These are phyloP conservation scores for Anguilla rostrata DNA, from an alignment of 2,113 vertebrate species.

Conservation along the genomic window DNA sequence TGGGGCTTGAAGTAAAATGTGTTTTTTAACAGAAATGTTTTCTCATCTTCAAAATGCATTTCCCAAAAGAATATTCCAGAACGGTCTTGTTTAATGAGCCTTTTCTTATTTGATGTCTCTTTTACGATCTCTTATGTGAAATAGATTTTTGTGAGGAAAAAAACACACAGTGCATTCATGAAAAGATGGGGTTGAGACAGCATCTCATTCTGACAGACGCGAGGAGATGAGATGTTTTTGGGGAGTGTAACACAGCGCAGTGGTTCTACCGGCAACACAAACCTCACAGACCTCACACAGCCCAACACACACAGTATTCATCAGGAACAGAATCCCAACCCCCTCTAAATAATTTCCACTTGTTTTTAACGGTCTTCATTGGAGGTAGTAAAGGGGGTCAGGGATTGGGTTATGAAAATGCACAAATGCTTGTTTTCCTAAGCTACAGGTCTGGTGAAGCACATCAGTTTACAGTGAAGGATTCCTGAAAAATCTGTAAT, in stretches of 20 bases:
- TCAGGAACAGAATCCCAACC: background rate
- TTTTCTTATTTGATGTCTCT: background rate
- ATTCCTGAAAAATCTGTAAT: too few species aligned
- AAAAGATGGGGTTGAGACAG: background rate
- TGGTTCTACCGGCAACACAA: background rate
- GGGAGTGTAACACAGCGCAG: background rate
- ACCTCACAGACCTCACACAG: too few species aligned
- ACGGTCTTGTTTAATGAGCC: background rate
- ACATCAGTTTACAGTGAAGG: too few species aligned
- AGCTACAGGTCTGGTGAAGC: too few species aligned
- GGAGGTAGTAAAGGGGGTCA: background rate
- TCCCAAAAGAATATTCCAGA: background rate
- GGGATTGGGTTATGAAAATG: too few species aligned
- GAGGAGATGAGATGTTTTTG: background rate
- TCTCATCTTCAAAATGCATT: background rate
- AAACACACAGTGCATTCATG: background rate
- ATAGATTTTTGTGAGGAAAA: background rate
- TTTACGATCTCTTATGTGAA: background rate
- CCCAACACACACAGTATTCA: background rate
- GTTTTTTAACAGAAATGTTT: background rate
- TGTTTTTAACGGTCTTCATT: background rate
- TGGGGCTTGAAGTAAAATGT: background rate
- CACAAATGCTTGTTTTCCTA: too few species aligned
- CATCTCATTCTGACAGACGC: background rate
- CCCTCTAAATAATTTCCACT: too few species aligned